Evolutionary conservation across 2,888 invertebrate genomes (phyloP).

Genomic region (Leucophenga maculata): DNA sequence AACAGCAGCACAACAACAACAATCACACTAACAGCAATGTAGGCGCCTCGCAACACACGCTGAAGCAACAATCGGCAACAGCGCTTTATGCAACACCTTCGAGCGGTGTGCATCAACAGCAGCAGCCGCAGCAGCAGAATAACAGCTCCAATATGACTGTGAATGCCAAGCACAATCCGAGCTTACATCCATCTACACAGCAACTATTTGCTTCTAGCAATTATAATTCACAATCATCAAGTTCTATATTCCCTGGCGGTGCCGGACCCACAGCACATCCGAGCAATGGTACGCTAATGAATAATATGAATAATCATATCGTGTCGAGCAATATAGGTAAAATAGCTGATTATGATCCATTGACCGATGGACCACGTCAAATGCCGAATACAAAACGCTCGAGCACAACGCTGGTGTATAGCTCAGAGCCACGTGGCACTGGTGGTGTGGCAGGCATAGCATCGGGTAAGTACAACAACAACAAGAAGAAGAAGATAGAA

Average conservation of each 20-base stretch:
- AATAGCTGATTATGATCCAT: constrained; percentile 87
- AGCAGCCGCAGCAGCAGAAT: constrained; percentile 3
- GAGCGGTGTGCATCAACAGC: constrained; percentile 26
- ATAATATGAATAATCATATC: constrained; percentile 21
- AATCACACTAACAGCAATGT: constrained; percentile 44
- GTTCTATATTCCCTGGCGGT: constrained; percentile 41
- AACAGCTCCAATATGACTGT: constrained; percentile 32
- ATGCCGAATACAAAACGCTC: constrained; percentile 83
- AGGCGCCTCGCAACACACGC: constrained; percentile 35
- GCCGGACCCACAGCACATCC: constrained; percentile 33
- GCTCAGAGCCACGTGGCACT: constrained; percentile 79
- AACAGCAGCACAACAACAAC: constrained; percentile 42
- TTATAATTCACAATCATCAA: constrained; percentile 59
- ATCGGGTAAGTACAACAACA: constrained; percentile 5
- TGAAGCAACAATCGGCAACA: constrained; percentile 28
- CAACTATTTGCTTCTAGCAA: constrained; percentile 60
- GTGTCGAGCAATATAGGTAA: constrained; percentile 76
- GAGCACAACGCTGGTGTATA: constrained; percentile 88
- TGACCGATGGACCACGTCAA: constrained; percentile 80
- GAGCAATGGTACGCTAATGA: constrained; percentile 45
- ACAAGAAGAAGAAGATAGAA: too few species aligned
- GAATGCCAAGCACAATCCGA: constrained; percentile 43
- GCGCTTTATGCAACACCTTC: too few species aligned
- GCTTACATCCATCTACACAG: constrained; percentile 44
- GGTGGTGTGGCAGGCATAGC: constrained; percentile 70